Conservation (phyloP, 2,797 vertebrate species). For the Malacoctenus gilli region DNA sequence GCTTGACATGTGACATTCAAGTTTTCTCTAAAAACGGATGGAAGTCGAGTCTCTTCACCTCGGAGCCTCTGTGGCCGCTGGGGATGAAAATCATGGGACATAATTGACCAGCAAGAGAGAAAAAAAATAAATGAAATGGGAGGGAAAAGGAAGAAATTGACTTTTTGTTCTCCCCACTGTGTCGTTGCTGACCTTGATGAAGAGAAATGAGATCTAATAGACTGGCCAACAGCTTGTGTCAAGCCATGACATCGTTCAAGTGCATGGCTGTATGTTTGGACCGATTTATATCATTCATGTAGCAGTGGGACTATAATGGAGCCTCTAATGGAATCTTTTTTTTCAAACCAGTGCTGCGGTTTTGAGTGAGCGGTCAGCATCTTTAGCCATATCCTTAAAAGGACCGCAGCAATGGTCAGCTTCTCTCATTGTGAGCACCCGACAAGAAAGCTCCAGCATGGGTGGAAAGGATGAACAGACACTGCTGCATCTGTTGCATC, state of each 20-base stretch:
- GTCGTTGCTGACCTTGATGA: conserved; percentile 49
- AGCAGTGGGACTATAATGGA: conserved; percentile 8
- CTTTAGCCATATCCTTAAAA: conserved; percentile 1
- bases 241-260: conserved; percentile 7
- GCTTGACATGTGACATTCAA: conserved; percentile 57
- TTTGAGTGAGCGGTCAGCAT: conserved; percentile 1
- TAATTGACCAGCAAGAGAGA: conserved; percentile 27
- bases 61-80: conserved; percentile 18
- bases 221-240: conserved; percentile 28
- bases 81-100: conserved; percentile 28
- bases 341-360: conserved; percentile 4
- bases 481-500: not conserved
- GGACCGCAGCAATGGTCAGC: not conserved
- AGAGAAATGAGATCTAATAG: conserved; percentile 25
- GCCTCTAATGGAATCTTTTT: conserved; percentile 10
- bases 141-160: conserved; percentile 15
- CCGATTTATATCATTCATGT: conserved; percentile 12
- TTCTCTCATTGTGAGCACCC: conserved; percentile 4
- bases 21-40: conserved; percentile 50
- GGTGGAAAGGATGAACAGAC: not conserved
- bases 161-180: conserved; percentile 41
- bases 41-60: conserved; percentile 47
- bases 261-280: conserved; percentile 15
- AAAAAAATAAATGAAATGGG: conserved; percentile 11
- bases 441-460: no score